These are phyloP conservation scores for Nycteola revayana DNA, from an alignment of 2,888 invertebrate genomes.

Conservation along the genomic window DNA sequence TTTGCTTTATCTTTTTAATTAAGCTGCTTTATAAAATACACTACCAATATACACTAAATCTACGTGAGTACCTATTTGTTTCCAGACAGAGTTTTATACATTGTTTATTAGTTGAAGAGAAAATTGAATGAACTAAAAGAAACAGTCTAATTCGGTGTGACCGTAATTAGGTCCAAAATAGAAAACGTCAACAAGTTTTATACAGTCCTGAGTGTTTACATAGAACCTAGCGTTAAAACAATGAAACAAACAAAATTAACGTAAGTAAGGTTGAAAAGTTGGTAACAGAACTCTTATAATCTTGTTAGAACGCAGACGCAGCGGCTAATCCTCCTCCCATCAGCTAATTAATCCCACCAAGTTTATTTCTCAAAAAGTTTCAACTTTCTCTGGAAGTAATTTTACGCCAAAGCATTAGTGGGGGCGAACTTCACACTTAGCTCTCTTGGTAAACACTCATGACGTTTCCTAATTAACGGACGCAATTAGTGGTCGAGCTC, in stretches of 20 bases:
- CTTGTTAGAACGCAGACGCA: slow-evolving; percentile 75
- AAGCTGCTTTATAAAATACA: slow-evolving; percentile 16
- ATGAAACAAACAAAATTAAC: slow-evolving; percentile 70
- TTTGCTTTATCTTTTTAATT: slow-evolving; percentile 44
- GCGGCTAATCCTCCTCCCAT: slow-evolving; percentile 75
- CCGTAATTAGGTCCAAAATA: slow-evolving; percentile 26
- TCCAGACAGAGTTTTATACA: background rate
- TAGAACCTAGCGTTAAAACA: slow-evolving; percentile 39
- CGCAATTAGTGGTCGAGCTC: slow-evolving; percentile 79
- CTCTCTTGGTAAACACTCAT: slow-evolving; percentile 80
- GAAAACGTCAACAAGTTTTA: slow-evolving; percentile 22
- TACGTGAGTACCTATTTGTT: background rate
- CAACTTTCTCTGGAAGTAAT: slow-evolving; percentile 74
- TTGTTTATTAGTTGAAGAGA: slow-evolving; percentile 14
- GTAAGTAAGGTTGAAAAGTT: slow-evolving; percentile 73
- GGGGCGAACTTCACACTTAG: slow-evolving; percentile 80
- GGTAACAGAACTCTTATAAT: slow-evolving; percentile 78
- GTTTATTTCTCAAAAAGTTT: slow-evolving; percentile 80
- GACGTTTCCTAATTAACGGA: slow-evolving; percentile 82
- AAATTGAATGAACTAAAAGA: slow-evolving; percentile 7
- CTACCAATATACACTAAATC: too few species aligned
- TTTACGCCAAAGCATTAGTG: slow-evolving; percentile 73
- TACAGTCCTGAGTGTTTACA: slow-evolving; percentile 24
- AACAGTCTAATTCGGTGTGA: slow-evolving; percentile 3
- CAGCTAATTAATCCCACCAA: slow-evolving; percentile 79